Base-by-base conservation (phyloP, 2,888 invertebrate species). In the Gibbula magus region DNA sequence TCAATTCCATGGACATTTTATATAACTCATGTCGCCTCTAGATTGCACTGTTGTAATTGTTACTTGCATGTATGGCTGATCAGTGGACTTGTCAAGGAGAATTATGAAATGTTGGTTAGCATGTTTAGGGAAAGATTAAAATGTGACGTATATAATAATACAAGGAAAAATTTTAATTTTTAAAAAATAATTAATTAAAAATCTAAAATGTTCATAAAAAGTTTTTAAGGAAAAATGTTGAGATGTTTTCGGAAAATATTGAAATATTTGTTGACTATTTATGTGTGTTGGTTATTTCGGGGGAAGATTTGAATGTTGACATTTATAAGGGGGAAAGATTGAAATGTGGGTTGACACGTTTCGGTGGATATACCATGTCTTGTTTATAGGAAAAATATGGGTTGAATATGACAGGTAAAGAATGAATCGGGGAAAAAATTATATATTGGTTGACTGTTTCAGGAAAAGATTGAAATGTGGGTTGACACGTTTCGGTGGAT, bases 271-370 rank as follows among this genome's bases (percentile, higher is more conserved):
- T 98, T 89, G 96, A 98, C 96, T 98, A 97, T 90, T 97, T 97
- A 52, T 13, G 10, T 5, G 8, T 3, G 13, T n/a, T 7, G 4
- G 7, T 8, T 7, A 8, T 56, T 56, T 56, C 20, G n/a, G 25
- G 22, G 45, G 13, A 45, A 45, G n/a, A n/a, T n/a, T n/a, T n/a
- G n/a, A n/a, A n/a, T n/a, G n/a, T n/a, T n/a, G n/a, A n/a, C n/a
- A n/a, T n/a, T n/a, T n/a, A n/a, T n/a, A n/a, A n/a, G n/a, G n/a
- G 94, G 98, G 98, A 0, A 96, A 97, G 90, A 91, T 98, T 22
- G 96, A 97, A 92, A 96, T 98, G 97, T 98, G 97, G 97, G 96
- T 98, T 0, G 97, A 98, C 89, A 96, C 98, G 96, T 98, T 97
- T 90, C 97, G 0, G 97, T 97, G 96, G 93, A 94, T n/a, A 96